These are phyloP conservation scores for Ophion costatus DNA, from an alignment of 2,888 invertebrate genomes.

Conservation along the genomic window DNA sequence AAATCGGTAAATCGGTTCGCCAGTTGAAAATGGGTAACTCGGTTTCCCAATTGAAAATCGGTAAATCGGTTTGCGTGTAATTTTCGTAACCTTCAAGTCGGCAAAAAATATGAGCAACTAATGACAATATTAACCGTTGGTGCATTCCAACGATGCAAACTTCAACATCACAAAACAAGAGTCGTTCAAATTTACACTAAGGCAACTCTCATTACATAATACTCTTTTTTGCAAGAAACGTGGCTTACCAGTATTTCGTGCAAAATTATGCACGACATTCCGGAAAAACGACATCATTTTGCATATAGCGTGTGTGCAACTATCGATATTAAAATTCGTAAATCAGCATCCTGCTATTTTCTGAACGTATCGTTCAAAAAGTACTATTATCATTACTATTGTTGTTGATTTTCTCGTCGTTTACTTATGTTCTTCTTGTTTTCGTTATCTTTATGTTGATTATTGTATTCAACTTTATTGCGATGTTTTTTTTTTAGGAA, in stretches of 20 bases:
- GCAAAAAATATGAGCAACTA: too few relatives aligned
- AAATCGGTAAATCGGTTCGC: background rate
- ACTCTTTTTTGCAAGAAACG: background rate
- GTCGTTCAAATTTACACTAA: too few relatives aligned
- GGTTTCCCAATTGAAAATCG: background rate
- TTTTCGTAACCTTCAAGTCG: too few relatives aligned
- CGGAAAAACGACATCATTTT: conserved; percentile 45
- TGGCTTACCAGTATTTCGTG: conserved; percentile 23
- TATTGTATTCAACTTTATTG: background rate
- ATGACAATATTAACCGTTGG: too few relatives aligned
- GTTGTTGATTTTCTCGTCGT: background rate
- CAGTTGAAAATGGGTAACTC: too few relatives aligned
- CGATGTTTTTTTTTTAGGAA: background rate
- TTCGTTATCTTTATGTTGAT: background rate
- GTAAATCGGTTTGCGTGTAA: background rate
- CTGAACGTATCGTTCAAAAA: background rate
- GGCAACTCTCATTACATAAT: background rate
- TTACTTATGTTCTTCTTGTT: background rate
- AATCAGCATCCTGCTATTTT: too few relatives aligned
- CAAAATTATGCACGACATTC: conserved; percentile 19
- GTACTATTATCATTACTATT: background rate
- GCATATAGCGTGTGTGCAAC: background rate
- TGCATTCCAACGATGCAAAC: too few relatives aligned
- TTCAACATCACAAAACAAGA: too few relatives aligned
- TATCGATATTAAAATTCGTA: background rate